phyloP scores from a whole-genome alignment of 2,113 vertebrate species.

The Proteles cristata region DNA sequence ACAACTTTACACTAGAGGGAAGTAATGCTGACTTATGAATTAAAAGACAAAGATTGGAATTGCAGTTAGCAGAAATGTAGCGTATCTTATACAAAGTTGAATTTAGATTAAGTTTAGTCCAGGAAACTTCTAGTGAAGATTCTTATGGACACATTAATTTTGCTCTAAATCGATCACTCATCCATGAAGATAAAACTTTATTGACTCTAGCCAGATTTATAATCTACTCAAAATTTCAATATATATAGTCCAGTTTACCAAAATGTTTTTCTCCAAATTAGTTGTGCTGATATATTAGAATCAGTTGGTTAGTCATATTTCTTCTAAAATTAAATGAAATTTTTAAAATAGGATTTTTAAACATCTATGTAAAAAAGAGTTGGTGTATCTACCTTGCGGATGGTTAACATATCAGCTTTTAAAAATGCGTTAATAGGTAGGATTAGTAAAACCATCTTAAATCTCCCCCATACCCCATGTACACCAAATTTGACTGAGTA shows the following conservation, averaged over 20 bases:
- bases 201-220: not conserved
- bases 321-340: not conserved
- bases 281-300: not conserved
- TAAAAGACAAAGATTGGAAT: constrained; percentile 15
- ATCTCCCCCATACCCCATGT: not conserved
- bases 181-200: not conserved
- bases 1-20: not conserved
- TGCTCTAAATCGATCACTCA: constrained; percentile 32
- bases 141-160: constrained; percentile 41
- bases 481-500: not conserved
- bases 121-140: constrained; percentile 40
- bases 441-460: not conserved
- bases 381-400: not conserved
- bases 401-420: not conserved
- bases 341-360: not conserved
- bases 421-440: not conserved
- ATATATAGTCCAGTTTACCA: not conserved
- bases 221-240: not conserved
- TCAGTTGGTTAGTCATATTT: not conserved
- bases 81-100: constrained; percentile 15
- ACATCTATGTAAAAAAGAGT: not conserved
- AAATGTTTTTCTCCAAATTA: not conserved
- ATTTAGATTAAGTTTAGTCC: constrained; percentile 38
- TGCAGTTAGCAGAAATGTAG: constrained; percentile 1
- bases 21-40: constrained; percentile 5